Evolutionary conservation across 2,888 invertebrate genomes (phyloP).

Genomic region (Cecidostiba fungosa): DNA sequence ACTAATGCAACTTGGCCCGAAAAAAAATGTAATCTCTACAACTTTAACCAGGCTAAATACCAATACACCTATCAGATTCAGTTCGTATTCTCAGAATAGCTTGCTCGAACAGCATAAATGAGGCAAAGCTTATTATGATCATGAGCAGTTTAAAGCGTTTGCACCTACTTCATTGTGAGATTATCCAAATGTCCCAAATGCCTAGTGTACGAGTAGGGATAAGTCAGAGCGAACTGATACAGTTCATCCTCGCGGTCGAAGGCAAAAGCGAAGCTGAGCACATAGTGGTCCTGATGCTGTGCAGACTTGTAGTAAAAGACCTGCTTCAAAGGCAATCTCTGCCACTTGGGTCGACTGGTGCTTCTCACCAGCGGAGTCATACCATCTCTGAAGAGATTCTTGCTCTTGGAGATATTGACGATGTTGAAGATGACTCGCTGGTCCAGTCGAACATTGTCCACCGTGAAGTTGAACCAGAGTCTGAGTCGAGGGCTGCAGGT

Average conservation of each 20-base stretch:
- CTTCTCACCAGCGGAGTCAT: constrained; percentile 98
- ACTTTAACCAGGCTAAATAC: constrained; percentile 18
- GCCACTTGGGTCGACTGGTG: constrained; percentile 95
- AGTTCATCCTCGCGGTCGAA: constrained; percentile 97
- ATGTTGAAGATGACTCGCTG: constrained; percentile 98
- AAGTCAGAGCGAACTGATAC: constrained; percentile 96
- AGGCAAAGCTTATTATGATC: neutral
- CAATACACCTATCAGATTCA: neutral
- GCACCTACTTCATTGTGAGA: constrained; percentile 62
- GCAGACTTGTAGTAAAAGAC: constrained; percentile 96
- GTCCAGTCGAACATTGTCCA: constrained; percentile 96
- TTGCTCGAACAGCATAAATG: neutral
- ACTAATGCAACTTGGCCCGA: too few relatives aligned
- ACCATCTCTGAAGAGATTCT: constrained; percentile 92
- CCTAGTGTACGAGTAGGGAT: constrained; percentile 97
- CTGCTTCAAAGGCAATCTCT: constrained; percentile 78
- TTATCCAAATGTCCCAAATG: constrained; percentile 91
- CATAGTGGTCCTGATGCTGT: constrained; percentile 93
- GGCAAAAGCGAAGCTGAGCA: constrained; percentile 95
- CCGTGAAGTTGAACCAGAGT: constrained; percentile 99
- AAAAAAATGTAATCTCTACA: constrained; percentile 14
- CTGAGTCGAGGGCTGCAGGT: constrained; percentile 96
- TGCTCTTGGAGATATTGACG: constrained; percentile 96
- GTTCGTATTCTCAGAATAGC: neutral
- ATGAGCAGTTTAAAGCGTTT: neutral